Evolutionary conservation across 2,797 vertebrate genomes (phyloP), one percentile per base, ranked within the genome.

Genomic region (Propithecus deckenii): DNA sequence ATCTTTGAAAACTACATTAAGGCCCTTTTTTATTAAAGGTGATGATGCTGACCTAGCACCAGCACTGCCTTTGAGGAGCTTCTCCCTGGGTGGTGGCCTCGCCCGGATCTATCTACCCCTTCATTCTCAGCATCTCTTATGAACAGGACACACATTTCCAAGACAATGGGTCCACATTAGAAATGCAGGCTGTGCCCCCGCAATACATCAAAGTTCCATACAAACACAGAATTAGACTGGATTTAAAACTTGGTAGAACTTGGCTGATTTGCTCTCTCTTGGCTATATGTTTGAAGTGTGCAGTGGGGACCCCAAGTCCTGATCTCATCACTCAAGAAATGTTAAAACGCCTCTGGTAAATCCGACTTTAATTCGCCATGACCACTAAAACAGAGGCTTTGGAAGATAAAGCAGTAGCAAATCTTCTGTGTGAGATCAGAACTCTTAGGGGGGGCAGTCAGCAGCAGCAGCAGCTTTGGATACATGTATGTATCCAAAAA

Each of bases 241-340:
- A 59, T 84, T 95, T 88, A 81, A 85, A 95, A 86, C 55, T 83
- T 74, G 55, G 76, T 79, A 59, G 92, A 86, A 96, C 17, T 80
- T 87, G 43, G 38, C 76, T 38, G 38, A 52, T 75, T 96, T 88
- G 74, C 65, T 86, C 57, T 92, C 48, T 93, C 79, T 83, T 80
- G 35, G 28, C 38, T 78, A 15, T 48, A 23, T 1, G 2, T 96
- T 72, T 95, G 61, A 95, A 89, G 87, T 43, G 10, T 92, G 50
- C 28, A 25, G 18, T 79, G 63, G 30, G 74, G 61, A 79, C 75
- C 52, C 75, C 61, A 69, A 61, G 23, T 86, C 46, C 20, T 83
- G 74, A 92, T 83, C 63, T 65, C 91, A 41, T 83, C 20, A 0
- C 46, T 95, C 69, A 79, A 84, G 85, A 96, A 75, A 59, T 83